Percentiles rank a stretch among this genome's conserved stretches.
Conservation (phyloP, 2,888 invertebrate genomes). For the Flexamia atlantica region DNA sequence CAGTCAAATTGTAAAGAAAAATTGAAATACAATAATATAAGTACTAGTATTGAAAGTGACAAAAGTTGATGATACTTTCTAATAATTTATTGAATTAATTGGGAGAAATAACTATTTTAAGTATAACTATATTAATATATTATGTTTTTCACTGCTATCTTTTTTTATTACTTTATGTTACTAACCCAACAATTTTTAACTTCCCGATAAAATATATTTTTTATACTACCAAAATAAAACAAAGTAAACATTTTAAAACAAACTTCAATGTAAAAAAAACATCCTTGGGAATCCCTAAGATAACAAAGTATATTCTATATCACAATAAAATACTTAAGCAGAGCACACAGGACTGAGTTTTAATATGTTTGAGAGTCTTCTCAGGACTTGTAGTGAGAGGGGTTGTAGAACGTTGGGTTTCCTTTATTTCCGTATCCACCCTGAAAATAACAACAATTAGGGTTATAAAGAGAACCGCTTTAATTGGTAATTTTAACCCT, state of each 20-base stretch:
- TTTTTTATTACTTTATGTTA: too few relatives aligned
- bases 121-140: too few relatives aligned
- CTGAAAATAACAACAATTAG: constrained; percentile 10
- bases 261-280: background rate
- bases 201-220: background rate
- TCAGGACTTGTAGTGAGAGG: constrained; percentile 17
- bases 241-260: background rate
- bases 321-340: constrained; percentile 45
- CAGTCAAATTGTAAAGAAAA: too few relatives aligned
- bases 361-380: background rate
- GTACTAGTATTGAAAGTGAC: too few relatives aligned
- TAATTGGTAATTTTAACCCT: too few relatives aligned
- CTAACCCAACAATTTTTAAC: background rate
- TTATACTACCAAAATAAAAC: background rate
- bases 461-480: too few relatives aligned
- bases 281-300: background rate
- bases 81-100: too few relatives aligned
- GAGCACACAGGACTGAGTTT: background rate
- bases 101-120: too few relatives aligned
- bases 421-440: constrained; percentile 57
- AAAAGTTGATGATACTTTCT: too few relatives aligned
- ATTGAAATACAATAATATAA: too few relatives aligned
- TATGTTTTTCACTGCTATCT: background rate
- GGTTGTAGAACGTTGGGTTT: constrained; percentile 39
- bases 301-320: constrained; percentile 29